A percentile compares a stretch with the other conserved stretches of the same genome.
Conservation (phyloP, 1,140 invertebrate species). For the Fopius arisanus region DNA sequence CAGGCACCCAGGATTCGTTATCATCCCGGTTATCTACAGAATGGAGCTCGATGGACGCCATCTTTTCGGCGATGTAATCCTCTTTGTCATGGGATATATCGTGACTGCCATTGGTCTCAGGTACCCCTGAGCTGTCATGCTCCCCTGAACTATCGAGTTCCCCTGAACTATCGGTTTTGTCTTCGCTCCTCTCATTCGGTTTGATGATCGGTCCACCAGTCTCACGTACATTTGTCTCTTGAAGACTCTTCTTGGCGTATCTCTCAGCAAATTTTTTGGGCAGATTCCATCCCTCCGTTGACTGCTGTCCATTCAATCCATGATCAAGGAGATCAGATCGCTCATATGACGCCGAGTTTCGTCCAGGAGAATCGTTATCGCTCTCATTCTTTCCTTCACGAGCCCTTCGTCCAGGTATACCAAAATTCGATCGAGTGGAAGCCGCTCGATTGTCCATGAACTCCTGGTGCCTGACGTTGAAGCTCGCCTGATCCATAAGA, state of each 20-base stretch:
- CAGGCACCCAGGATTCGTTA: background rate
- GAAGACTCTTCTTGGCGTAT: background rate
- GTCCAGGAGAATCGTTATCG: background rate
- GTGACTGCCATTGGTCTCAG: background rate
- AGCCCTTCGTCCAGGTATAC: background rate
- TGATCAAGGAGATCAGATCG: background rate
- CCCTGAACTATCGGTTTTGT: background rate
- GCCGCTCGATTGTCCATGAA: background rate
- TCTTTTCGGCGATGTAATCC: background rate
- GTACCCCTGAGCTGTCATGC: background rate
- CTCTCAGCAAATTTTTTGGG: background rate
- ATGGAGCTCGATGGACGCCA: background rate
- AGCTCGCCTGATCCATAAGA: background rate
- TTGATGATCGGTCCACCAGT: conserved; percentile 18
- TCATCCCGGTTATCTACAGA: background rate
- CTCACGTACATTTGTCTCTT: conserved; percentile 28
- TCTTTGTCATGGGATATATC: background rate
- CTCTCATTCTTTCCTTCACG: background rate
- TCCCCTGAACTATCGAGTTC: too few species aligned
- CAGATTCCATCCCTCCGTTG: background rate
- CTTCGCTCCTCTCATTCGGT: background rate
- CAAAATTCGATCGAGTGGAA: background rate
- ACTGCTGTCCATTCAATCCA: background rate
- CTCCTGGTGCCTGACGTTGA: background rate
- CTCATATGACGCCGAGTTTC: background rate